phyloP scores from a whole-genome alignment of 2,888 invertebrate species.

The Cheiracanthium punctorium region DNA sequence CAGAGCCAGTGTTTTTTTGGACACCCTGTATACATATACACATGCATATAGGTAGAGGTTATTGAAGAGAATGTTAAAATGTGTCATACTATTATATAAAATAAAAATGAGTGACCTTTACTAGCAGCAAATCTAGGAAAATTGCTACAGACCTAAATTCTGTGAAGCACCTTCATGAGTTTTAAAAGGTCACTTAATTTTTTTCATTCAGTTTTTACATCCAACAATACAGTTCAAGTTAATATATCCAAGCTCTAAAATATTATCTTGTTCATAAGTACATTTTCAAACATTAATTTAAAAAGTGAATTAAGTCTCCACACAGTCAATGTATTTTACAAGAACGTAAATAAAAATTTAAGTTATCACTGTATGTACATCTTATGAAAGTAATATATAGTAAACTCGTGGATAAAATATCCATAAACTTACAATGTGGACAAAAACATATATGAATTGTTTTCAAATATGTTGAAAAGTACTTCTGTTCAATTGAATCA shows the following conservation, averaged over 20 bases:
- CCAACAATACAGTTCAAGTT: background rate
- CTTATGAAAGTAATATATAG: background rate
- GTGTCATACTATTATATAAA: background rate
- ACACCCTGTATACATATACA: too few relatives aligned
- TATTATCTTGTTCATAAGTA: background rate
- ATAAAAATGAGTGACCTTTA: slow-evolving; percentile 11
- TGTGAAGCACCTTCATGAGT: slow-evolving; percentile 59
- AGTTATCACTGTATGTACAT: slow-evolving; percentile 4
- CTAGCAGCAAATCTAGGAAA: slow-evolving; percentile 1
- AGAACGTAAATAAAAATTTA: background rate
- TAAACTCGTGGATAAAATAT: background rate
- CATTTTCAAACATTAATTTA: background rate
- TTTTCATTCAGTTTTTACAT: background rate
- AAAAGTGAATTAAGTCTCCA: background rate
- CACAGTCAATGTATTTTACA: background rate
- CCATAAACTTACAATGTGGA: background rate
- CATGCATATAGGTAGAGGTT: background rate
- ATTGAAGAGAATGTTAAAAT: background rate
- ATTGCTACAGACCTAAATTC: slow-evolving; percentile 39
- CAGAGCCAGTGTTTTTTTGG: too few relatives aligned
- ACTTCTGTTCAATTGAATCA: background rate
- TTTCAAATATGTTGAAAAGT: background rate
- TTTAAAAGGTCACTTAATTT: slow-evolving; percentile 56
- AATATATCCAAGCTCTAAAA: slow-evolving; percentile 3
- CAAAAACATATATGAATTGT: background rate